Base-by-base conservation (phyloP, 92 coral and sea anemone species). In the Parazoanthus darwini region DNA sequence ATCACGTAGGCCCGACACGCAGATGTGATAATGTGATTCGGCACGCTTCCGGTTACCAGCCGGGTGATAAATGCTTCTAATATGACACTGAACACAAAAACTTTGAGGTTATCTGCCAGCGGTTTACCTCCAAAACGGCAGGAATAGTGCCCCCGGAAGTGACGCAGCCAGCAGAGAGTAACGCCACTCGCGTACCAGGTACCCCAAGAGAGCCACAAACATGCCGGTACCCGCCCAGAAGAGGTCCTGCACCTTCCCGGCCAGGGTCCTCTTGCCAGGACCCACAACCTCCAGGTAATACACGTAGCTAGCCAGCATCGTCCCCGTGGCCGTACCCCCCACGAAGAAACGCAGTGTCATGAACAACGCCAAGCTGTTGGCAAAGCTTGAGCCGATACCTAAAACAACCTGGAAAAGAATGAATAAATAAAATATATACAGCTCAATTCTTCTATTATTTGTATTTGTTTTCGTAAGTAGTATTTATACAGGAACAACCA, bases 51-150 rank as follows among this genome's bases (percentile, higher is more conserved):
- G 56, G 13, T 50, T 7, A 51, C 58, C 3, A 10, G 58, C 16
- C 58, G 1, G 16, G 50, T 46, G 50, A 2, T 46, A 46, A 46
- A 46, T 46, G 50, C 50, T 46, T 46, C 50, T 46, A 46, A 46
- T 46, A 46, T 46, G 50, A 46, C 50, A 46, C 50, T 46, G 50
- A 46, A 46, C 50, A 46, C 50, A 4, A 18, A 58, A 58, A 11
- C 22, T 58, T 58, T 58, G 20, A 58, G 66, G 22, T 22, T 63
- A 23, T 63, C 70, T 63, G 26, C 22, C 59, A 7, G 18, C 59
- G 59, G 70, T 29, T 82, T 82, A 82, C 86, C 48, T 82, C 86
- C 86, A 82, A 68, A 67, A 82, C 63, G 77, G 86, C 36, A 82
- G 58, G 56, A 67, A 82, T 4, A 82, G 77, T 6, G 46, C 38